Evolutionary conservation across 2,113 vertebrate genomes (phyloP).

Genomic region (Gopherus evgoodei): DNA sequence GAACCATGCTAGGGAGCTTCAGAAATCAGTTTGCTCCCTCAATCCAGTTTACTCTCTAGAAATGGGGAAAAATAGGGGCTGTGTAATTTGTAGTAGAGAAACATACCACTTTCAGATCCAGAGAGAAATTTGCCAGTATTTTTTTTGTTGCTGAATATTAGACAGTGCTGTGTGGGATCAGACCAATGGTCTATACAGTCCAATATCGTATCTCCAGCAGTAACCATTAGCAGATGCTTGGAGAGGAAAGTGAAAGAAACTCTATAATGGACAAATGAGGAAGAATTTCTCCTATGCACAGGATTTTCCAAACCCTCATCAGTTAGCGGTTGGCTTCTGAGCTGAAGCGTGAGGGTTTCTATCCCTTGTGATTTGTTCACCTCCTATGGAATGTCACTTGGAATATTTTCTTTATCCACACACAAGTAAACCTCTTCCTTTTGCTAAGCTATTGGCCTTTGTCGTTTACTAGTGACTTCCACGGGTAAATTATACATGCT

Average conservation of each 20-base stretch:
- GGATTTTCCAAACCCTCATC: not conserved
- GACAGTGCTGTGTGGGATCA: not conserved
- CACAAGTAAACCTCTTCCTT: not conserved
- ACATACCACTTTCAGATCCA: not conserved
- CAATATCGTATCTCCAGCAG: not conserved
- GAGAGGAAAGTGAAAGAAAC: not conserved
- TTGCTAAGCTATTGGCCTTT: not conserved
- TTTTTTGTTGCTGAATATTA: not conserved
- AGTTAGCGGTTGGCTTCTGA: not conserved
- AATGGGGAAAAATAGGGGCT: not conserved
- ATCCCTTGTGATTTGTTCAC: not conserved
- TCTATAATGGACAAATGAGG: not conserved
- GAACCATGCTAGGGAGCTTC: not conserved
- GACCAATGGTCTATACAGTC: not conserved
- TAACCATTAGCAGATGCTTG: not conserved
- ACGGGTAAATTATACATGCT: not conserved
- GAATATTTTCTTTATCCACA: not conserved
- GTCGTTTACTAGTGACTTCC: not conserved
- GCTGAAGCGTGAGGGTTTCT: not conserved
- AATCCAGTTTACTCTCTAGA: not conserved
- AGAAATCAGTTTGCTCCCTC: not conserved
- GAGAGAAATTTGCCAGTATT: not conserved
- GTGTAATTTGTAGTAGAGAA: not conserved
- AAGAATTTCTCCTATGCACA: not conserved
- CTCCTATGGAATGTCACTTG: not conserved